Percentiles rank a stretch among this genome's conserved stretches.
phyloP scores from a whole-genome alignment of 2,797 vertebrate genomes.

The Clarias platycephalus region DNA sequence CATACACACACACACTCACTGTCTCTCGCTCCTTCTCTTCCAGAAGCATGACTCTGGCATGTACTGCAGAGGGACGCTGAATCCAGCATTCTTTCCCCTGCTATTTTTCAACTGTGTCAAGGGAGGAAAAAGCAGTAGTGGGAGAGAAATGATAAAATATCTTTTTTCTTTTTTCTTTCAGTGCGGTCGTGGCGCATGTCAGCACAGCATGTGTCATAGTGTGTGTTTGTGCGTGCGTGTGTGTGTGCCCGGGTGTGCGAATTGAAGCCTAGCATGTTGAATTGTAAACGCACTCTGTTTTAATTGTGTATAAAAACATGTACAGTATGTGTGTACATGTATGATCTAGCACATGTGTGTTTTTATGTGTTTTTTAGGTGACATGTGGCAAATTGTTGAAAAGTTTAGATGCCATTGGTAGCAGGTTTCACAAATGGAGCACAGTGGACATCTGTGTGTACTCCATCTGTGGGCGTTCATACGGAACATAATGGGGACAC shows the following conservation, averaged over 20 bases:
- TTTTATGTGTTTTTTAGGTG: not conserved
- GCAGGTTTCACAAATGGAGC: not conserved
- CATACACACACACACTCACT: not conserved
- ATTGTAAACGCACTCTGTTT: conserved; percentile 1
- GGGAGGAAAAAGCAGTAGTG: conserved; percentile 52
- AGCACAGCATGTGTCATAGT: conserved; percentile 44
- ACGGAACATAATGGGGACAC: not conserved
- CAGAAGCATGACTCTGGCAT: conserved; percentile 42
- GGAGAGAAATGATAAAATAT: conserved; percentile 40
- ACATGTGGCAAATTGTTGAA: not conserved
- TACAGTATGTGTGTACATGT: not conserved
- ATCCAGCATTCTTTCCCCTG: conserved; percentile 50
- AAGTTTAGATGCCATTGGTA: not conserved
- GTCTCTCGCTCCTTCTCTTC: conserved; percentile 16
- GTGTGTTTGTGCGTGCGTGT: conserved; percentile 31
- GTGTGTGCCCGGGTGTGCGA: not conserved
- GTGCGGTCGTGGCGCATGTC: conserved; percentile 40
- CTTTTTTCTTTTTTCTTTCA: conserved; percentile 17
- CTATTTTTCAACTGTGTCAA: conserved; percentile 44
- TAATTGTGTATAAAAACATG: not conserved
- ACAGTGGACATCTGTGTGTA: not conserved
- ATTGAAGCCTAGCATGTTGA: conserved; percentile 2
- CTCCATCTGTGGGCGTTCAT: not conserved
- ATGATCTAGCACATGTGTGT: not conserved
- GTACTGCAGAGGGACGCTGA: conserved; percentile 32